These are phyloP conservation scores for Forbesichthys papilliferus DNA, from an alignment of 2,113 vertebrate species.

Conservation along the genomic window DNA sequence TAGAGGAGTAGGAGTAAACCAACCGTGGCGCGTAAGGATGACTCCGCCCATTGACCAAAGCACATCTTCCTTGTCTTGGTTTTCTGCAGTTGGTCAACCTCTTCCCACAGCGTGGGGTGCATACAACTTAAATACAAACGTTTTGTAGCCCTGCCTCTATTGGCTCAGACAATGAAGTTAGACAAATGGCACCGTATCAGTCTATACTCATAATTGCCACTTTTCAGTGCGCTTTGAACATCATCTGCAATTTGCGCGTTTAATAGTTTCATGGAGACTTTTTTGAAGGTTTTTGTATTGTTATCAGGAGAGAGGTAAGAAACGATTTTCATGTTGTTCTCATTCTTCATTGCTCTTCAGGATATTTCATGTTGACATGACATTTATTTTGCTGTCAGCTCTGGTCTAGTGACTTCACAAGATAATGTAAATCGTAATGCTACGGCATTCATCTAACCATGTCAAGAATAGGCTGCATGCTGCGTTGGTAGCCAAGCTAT, in stretches of 20 bases:
- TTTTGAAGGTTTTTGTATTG: conserved; percentile 27
- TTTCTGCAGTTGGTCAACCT: conserved; percentile 64
- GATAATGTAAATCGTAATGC: too few relatives aligned
- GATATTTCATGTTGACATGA: neutral
- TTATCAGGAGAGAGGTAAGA: conserved; percentile 52
- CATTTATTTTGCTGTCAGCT: too few relatives aligned
- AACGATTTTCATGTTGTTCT: neutral
- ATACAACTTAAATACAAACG: neutral
- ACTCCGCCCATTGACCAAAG: conserved; percentile 74
- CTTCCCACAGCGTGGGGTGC: conserved; percentile 7
- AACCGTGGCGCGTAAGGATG: conserved; percentile 20
- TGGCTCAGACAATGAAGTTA: too few relatives aligned
- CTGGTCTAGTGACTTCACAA: too few relatives aligned
- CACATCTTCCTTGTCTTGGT: conserved; percentile 71
- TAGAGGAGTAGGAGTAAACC: neutral
- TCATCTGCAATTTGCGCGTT: too few relatives aligned
- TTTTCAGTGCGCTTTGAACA: too few relatives aligned
- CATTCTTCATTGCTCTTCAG: neutral
- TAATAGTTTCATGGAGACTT: conserved; percentile 51
- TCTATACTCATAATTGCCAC: too few relatives aligned
- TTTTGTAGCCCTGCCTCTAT: neutral
- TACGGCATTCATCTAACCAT: conserved; percentile 17
- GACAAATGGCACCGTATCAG: too few relatives aligned
- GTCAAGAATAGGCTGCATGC: neutral
- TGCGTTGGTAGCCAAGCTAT: too few relatives aligned